Percentiles rank a stretch among this genome's conserved stretches.
Evolutionary conservation across 2,888 invertebrate species (phyloP).

Genomic region (Gryllus longicercus): DNA sequence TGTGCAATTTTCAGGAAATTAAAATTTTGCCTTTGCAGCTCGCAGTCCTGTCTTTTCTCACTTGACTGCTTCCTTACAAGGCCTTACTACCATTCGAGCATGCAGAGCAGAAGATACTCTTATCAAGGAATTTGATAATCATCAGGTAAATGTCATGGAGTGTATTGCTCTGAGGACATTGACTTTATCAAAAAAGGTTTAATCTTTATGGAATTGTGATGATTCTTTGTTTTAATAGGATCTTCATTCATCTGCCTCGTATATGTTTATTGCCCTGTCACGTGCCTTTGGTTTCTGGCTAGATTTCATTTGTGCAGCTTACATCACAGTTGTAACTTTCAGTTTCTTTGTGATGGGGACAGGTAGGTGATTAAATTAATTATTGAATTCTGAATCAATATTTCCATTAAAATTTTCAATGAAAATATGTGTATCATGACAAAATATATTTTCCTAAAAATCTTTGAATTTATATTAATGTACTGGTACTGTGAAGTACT

Average conservation of each 20-base stretch:
- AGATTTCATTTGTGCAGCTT: constrained; percentile 59
- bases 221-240: constrained; percentile 55
- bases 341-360: constrained; percentile 57
- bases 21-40: constrained; percentile 51
- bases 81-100: constrained; percentile 76
- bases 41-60: constrained; percentile 82
- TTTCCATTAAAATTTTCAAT: no score
- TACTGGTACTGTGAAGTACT: no score
- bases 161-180: no score
- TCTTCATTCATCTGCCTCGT: constrained; percentile 63
- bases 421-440: no score
- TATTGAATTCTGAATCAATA: not conserved
- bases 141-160: constrained; percentile 46
- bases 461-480: not conserved
- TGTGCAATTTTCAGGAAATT: no score
- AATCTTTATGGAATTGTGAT: no score
- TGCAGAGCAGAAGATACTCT: constrained; percentile 66
- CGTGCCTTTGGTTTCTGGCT: constrained; percentile 65
- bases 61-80: constrained; percentile 72
- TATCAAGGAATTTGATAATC: constrained; percentile 53
- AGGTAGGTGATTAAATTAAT: constrained; percentile 27
- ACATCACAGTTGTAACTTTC: constrained; percentile 60
- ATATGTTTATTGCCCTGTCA: constrained; percentile 57
- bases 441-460: not conserved
- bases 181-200: no score